Evolutionary conservation across 23 tunicate genomes (phyloP).

Genomic region (Trididemnum nubilum): DNA sequence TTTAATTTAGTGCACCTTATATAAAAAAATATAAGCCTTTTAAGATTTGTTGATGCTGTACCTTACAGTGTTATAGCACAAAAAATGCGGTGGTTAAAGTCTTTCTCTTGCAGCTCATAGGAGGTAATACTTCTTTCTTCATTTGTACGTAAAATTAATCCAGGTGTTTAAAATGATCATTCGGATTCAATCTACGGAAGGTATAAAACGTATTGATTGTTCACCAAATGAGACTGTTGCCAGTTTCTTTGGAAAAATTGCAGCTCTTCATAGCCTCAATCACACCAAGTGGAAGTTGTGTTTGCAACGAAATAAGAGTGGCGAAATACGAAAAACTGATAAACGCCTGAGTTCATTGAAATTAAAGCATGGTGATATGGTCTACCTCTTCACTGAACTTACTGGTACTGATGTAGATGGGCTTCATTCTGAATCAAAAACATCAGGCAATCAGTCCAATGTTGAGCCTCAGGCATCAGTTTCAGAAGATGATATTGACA

Average conservation of each 20-base stretch:
- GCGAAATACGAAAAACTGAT: constrained; percentile 33
- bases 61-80: too few species aligned
- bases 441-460: not conserved
- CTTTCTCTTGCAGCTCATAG: too few species aligned
- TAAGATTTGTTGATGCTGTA: too few species aligned
- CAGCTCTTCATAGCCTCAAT: constrained; percentile 16
- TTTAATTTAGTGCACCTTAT: too few species aligned
- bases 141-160: too few species aligned
- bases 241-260: constrained; percentile 42
- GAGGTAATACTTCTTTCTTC: too few species aligned
- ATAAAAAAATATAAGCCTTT: too few species aligned
- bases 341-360: constrained; percentile 36
- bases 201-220: constrained; percentile 67
- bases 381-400: constrained; percentile 20
- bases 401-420: not conserved
- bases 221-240: constrained; percentile 38
- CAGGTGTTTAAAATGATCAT: constrained; percentile 83
- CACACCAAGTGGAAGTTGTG: constrained; percentile 41
- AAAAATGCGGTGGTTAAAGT: too few species aligned
- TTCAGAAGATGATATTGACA: constrained; percentile 76
- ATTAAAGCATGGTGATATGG: constrained; percentile 93
- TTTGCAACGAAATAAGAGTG: constrained; percentile 34
- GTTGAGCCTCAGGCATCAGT: not conserved
- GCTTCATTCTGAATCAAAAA: not conserved
- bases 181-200: constrained; percentile 70